Conservation (phyloP, 2,113 vertebrate genomes). For the Sturnira hondurensis region DNA sequence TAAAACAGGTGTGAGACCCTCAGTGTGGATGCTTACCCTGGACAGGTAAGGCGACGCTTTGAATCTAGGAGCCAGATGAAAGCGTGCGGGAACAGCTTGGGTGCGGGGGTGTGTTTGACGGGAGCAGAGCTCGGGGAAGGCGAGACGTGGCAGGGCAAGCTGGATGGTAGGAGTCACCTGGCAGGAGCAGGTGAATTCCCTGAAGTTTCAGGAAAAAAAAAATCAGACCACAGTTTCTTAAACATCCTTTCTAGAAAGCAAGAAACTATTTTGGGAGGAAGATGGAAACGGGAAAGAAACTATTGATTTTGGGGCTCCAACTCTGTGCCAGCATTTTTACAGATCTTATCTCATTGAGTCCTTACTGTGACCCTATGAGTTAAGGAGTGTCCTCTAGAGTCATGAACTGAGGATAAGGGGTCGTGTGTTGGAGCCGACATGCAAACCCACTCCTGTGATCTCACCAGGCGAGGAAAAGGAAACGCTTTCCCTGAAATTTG, state of each 20-base stretch:
- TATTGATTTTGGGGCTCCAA: background rate
- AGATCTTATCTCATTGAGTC: background rate
- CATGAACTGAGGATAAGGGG: background rate
- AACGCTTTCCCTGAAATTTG: background rate
- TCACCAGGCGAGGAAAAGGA: background rate
- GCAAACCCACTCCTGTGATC: background rate
- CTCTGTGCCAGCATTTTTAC: background rate
- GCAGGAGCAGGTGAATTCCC: background rate
- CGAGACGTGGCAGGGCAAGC: background rate
- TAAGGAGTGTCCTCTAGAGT: background rate
- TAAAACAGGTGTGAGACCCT: conserved; percentile 66
- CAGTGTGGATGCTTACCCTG: conserved; percentile 25
- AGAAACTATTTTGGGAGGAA: background rate
- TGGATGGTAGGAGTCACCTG: background rate
- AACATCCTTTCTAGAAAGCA: background rate
- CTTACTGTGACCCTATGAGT: background rate
- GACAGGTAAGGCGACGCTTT: background rate
- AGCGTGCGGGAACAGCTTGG: background rate
- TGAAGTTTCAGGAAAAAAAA: background rate
- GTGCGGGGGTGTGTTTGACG: background rate
- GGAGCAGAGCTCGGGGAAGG: background rate
- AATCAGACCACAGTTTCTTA: background rate
- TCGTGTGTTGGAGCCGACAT: background rate
- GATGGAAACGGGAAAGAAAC: background rate
- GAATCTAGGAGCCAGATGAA: background rate